Evolutionary conservation across 2,797 vertebrate species (phyloP), one percentile per base, ranked within the genome.

Genomic region (Liparis tanakae): DNA sequence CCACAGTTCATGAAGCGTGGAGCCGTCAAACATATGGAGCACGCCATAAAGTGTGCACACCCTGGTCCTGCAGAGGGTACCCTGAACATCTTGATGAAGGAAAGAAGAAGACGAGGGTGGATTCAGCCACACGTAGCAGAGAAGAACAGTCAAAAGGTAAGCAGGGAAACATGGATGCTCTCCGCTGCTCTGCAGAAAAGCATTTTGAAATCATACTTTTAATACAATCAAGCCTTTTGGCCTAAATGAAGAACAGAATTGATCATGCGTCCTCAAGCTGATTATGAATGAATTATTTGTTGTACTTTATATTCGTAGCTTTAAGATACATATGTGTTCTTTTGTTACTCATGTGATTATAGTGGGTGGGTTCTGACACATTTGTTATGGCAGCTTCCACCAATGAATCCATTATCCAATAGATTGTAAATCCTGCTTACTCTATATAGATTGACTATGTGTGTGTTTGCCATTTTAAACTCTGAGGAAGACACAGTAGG

Each of bases 1-100:
- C 97, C 96, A 1, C 98, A 99, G 73, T 94, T 94, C 96, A 96
- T 98, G 90, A 98, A 97, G 70, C n/a, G 75, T 37, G 96, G 95
- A 0, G 96, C 94, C 1, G 7, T 85, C 79, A 98, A 89, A 88
- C 98, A 99, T 33, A 43, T 72, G 51, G 94, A 88, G 83, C 98
- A 99, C 0, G 95, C 96, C 69, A 95, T 87, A 65, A 97, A 97
- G 88, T 99, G 98, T 33, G 10, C 91, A 87, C 98, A 99, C n/a
- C 98, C 98, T 0, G 98, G 98, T 37, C 97, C 97, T 1, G 59
- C 88, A 74, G 95, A 63, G 0, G 95, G 95, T 36, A 99, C 94
- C 62, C 77, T 94, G 87, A 96, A 96, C 85, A 98, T 85, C 98
- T 99, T 78, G 51, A 79, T 14, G 0, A 37, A 8, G 17, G 39